Conservation (phyloP, 2,113 vertebrate species). For the Dryoscopus gambensis region DNA sequence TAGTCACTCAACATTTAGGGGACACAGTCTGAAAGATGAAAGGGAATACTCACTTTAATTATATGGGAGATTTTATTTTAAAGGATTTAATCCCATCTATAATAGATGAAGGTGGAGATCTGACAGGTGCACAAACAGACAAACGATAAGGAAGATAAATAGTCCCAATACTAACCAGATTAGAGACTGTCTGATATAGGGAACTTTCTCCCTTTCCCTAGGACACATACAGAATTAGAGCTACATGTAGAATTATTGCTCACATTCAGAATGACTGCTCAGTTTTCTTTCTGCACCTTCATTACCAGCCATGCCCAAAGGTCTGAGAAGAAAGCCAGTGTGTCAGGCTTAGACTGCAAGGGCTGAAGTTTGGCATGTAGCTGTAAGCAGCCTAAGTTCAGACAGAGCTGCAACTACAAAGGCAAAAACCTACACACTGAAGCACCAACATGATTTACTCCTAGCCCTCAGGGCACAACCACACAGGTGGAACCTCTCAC, state of each 20-base stretch:
- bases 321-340: neutral
- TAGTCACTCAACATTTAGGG: neutral
- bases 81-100: conserved; percentile 38
- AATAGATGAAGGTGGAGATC: conserved; percentile 40
- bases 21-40: conserved; percentile 17
- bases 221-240: neutral
- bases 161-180: conserved; percentile 37
- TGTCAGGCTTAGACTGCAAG: neutral
- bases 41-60: conserved; percentile 41
- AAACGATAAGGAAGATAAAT: neutral
- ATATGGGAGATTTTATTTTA: conserved; percentile 24
- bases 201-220: neutral
- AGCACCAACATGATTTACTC: neutral
- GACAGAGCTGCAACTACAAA: neutral
- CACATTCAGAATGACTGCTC: neutral
- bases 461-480: neutral
- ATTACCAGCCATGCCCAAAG: neutral
- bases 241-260: neutral
- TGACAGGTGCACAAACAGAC: conserved; percentile 18
- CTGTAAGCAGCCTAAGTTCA: neutral
- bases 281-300: neutral
- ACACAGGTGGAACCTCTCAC: neutral
- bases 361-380: neutral
- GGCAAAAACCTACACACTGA: neutral
- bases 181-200: neutral